Evolutionary conservation across 30 jellyfish, hydroid and myxozoan genomes (phyloP).

Genomic region (Turritopsis rubra): DNA sequence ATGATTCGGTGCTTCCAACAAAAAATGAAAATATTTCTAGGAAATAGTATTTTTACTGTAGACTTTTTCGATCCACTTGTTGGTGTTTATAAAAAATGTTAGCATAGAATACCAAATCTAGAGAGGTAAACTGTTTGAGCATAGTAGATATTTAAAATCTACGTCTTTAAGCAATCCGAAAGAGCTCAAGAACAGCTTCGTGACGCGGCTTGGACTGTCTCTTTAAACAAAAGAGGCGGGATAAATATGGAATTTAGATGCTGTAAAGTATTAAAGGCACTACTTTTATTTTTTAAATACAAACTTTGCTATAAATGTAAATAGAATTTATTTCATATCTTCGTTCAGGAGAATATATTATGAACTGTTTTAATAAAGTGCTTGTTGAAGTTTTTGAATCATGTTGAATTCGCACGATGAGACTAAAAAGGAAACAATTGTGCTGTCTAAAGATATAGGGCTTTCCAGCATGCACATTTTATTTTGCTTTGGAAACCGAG

Average conservation of each 20-base stretch:
- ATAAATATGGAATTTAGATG: background rate
- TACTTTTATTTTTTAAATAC: background rate
- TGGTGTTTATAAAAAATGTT: background rate
- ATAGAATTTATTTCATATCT: background rate
- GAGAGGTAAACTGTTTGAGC: background rate
- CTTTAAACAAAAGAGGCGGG: background rate
- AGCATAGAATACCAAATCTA: background rate
- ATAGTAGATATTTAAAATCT: background rate
- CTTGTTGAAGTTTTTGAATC: too few species aligned
- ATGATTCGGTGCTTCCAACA: background rate
- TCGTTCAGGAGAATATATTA: background rate
- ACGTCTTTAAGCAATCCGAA: too few species aligned
- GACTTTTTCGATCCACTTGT: background rate
- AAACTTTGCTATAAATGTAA: background rate
- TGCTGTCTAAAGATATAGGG: too few species aligned
- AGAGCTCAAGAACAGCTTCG: too few species aligned
- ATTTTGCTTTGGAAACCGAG: too few species aligned
- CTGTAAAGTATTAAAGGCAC: background rate
- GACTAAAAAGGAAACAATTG: too few species aligned
- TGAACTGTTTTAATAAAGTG: too few species aligned
- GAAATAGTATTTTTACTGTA: too few species aligned
- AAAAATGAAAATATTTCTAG: background rate
- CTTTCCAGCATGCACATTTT: too few species aligned
- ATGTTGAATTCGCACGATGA: too few species aligned
- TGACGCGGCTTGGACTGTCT: too few species aligned